These are phyloP conservation scores for Digitonthophagus gazella DNA, from an alignment of 2,888 invertebrate species.

Conservation along the genomic window DNA sequence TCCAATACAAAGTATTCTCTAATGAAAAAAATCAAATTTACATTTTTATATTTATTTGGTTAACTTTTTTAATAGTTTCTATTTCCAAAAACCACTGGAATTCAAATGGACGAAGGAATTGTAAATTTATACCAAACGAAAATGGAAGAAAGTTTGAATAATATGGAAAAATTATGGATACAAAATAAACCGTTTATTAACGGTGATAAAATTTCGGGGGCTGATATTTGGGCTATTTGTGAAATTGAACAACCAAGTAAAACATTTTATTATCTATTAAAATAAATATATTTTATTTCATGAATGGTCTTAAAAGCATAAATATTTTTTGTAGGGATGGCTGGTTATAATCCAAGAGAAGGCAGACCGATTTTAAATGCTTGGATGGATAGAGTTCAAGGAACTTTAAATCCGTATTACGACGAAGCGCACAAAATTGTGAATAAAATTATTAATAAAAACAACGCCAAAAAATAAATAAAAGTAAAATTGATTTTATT, in stretches of 20 bases:
- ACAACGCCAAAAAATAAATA: too few relatives aligned
- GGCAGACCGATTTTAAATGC: conserved; percentile 60
- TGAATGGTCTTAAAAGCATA: too few relatives aligned
- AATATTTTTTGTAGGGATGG: conserved; percentile 65
- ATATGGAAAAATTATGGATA: conserved; percentile 56
- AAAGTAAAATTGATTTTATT: too few relatives aligned
- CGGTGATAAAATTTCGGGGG: conserved; percentile 62
- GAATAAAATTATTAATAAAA: conserved; percentile 35
- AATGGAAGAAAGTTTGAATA: conserved; percentile 59
- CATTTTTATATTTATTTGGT: neutral
- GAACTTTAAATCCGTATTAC: conserved; percentile 62
- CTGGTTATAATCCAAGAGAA: conserved; percentile 63
- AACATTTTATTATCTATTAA: conserved; percentile 40
- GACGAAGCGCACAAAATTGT: conserved; percentile 57
- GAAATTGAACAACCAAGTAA: conserved; percentile 75
- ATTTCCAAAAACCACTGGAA: conserved; percentile 54
- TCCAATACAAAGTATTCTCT: conserved; percentile 58
- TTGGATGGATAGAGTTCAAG: conserved; percentile 65
- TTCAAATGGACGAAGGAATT: conserved; percentile 48
- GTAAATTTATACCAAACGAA: conserved; percentile 47
- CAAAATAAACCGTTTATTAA: conserved; percentile 54
- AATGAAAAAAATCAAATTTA: neutral
- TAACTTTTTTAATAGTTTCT: conserved; percentile 46
- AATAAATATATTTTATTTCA: too few relatives aligned
- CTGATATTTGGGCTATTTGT: conserved; percentile 71